Conservation (phyloP, 2,113 vertebrate species). For the Okapia johnstoni region DNA sequence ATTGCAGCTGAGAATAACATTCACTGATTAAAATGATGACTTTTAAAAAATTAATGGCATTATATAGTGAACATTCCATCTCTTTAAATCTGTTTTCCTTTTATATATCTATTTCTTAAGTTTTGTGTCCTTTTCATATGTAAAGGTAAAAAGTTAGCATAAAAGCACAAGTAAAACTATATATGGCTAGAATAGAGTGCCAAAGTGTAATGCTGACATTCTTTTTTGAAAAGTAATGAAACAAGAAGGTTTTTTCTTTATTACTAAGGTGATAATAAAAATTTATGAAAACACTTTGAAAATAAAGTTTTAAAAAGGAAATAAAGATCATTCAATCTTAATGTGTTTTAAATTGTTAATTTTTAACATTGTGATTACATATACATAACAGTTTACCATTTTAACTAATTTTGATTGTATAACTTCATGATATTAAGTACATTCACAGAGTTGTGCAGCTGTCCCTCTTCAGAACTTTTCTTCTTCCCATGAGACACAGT, state of each 20-base stretch:
- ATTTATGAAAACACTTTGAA: background rate
- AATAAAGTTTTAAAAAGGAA: background rate
- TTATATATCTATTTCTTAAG: background rate
- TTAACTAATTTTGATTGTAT: background rate
- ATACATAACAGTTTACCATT: background rate
- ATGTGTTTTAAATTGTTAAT: background rate
- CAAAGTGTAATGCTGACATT: background rate
- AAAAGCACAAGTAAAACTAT: background rate
- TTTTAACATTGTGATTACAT: background rate
- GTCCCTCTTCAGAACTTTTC: background rate
- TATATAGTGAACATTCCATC: background rate
- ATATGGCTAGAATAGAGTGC: background rate
- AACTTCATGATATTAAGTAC: background rate
- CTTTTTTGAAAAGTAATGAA: background rate
- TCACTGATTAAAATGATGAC: background rate
- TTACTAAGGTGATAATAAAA: background rate
- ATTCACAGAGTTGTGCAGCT: background rate
- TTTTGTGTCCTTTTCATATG: background rate
- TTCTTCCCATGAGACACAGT: background rate
- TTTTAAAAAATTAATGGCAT: background rate
- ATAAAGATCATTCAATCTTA: background rate
- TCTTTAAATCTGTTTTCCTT: background rate
- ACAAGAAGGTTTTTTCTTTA: background rate
- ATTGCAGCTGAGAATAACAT: background rate
- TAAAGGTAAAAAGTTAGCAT: background rate